Evolutionary conservation across 1,140 invertebrate species (phyloP).

Genomic region (Drosophila albomicans): DNA sequence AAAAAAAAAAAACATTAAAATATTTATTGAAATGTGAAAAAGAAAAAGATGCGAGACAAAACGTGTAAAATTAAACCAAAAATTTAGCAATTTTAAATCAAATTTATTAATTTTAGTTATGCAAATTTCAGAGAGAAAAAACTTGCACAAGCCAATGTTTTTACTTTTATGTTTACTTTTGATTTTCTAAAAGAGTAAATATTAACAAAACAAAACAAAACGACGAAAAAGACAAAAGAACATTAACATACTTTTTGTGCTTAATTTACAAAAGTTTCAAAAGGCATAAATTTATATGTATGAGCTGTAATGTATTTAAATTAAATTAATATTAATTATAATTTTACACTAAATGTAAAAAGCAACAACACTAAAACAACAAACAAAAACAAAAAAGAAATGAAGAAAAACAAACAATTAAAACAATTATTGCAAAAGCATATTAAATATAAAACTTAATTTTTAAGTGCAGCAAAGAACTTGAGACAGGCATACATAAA

Average conservation of each 20-base stretch:
- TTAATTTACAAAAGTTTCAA: slow-evolving; percentile 73
- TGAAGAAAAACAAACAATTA: slow-evolving; percentile 30
- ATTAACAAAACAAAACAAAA: slow-evolving; percentile 29
- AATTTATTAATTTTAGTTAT: slow-evolving; percentile 82
- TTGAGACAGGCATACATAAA: slow-evolving; percentile 55
- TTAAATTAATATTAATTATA: slow-evolving; percentile 73
- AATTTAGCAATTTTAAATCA: slow-evolving; percentile 82
- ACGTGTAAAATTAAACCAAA: slow-evolving; percentile 81
- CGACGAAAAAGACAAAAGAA: slow-evolving; percentile 72
- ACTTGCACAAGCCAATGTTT: slow-evolving; percentile 80
- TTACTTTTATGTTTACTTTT: slow-evolving; percentile 32
- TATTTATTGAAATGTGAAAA: slow-evolving; percentile 58
- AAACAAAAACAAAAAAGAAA: slow-evolving; percentile 44
- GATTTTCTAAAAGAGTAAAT: slow-evolving; percentile 38
- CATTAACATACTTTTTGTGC: slow-evolving; percentile 80
- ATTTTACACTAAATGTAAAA: slow-evolving; percentile 82
- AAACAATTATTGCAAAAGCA: slow-evolving; percentile 40
- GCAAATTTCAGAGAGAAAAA: slow-evolving; percentile 42
- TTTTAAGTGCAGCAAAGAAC: slow-evolving; percentile 60
- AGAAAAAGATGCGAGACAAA: slow-evolving; percentile 53
- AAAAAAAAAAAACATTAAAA: slow-evolving; percentile 32
- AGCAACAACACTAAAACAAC: slow-evolving; percentile 48
- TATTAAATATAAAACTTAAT: slow-evolving; percentile 58
- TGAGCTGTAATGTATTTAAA: slow-evolving; percentile 81
- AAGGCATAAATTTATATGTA: slow-evolving; percentile 80